These are phyloP conservation scores for Tragelaphus imberbis DNA, from an alignment of 2,113 vertebrate genomes.

Conservation along the genomic window DNA sequence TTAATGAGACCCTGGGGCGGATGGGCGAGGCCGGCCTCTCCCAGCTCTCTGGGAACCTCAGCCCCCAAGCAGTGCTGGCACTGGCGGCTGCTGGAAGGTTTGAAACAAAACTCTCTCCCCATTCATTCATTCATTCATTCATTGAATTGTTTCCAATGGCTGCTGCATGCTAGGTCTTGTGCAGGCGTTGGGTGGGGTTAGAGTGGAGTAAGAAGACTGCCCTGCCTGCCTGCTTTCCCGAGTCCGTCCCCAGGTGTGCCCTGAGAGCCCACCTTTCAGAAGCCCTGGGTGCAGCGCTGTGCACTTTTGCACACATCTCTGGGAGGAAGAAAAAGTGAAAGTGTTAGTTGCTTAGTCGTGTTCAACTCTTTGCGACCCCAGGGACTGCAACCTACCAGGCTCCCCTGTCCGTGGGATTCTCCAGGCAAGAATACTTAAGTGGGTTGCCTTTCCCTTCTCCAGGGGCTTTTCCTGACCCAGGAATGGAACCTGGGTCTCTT, in stretches of 20 bases:
- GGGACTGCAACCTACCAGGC: not conserved
- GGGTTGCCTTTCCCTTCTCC: not conserved
- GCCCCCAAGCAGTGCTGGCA: not conserved
- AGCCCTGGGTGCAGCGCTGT: not conserved
- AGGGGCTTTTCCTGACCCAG: not conserved
- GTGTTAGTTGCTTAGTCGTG: not conserved
- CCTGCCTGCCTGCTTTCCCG: too few species aligned
- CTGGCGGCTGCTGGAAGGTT: not conserved
- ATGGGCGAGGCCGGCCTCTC: not conserved
- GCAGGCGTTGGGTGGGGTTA: not conserved
- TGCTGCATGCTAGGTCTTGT: not conserved
- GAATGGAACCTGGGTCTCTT: not conserved
- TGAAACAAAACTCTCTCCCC: not conserved
- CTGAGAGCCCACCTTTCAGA: rapidly evolving
- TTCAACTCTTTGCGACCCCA: not conserved
- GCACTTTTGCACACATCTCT: not conserved
- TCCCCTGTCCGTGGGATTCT: not conserved
- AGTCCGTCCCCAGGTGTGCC: not conserved
- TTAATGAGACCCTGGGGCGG: not conserved
- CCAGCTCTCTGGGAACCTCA: not conserved
- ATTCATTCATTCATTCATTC: not conserved
- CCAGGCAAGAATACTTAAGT: not conserved
- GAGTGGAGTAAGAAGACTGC: too few species aligned
- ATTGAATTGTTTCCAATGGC: not conserved
- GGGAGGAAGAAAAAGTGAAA: not conserved